Percentiles rank a stretch among this genome's conserved stretches.
phyloP scores from a whole-genome alignment of 1,140 invertebrate genomes.

The Formica selysi region DNA sequence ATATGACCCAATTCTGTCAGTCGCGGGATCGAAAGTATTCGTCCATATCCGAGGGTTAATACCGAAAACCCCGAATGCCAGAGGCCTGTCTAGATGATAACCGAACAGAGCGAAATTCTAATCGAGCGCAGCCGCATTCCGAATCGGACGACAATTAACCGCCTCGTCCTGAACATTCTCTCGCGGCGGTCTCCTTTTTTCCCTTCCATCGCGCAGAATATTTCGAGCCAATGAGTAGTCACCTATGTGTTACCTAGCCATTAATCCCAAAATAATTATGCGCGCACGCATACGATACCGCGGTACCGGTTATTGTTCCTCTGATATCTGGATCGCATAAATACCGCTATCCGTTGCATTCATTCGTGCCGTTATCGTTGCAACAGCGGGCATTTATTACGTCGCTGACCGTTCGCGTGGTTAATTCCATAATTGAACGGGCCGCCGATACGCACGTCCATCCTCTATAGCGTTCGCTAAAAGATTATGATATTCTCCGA shows the following conservation, averaged over 20 bases:
- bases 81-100: slow-evolving; percentile 30
- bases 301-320: slow-evolving; percentile 71
- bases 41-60: slow-evolving; percentile 45
- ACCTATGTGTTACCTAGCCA: slow-evolving; percentile 43
- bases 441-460: slow-evolving; percentile 42
- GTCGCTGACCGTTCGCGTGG: slow-evolving; percentile 67
- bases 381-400: slow-evolving; percentile 73
- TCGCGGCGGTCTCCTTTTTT: neutral
- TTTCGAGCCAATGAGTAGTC: slow-evolving; percentile 49
- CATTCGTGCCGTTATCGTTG: slow-evolving; percentile 75
- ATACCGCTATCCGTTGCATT: slow-evolving; percentile 77
- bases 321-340: slow-evolving; percentile 78
- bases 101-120: slow-evolving; percentile 50
- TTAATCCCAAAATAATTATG: slow-evolving; percentile 76
- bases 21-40: slow-evolving; percentile 46
- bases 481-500: slow-evolving; percentile 39
- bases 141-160: slow-evolving; percentile 66
- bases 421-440: slow-evolving; percentile 77
- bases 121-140: slow-evolving; percentile 61
- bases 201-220: slow-evolving; percentile 49
- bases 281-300: slow-evolving; percentile 65
- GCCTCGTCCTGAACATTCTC: slow-evolving; percentile 35
- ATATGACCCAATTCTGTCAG: slow-evolving; percentile 62
- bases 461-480: neutral
- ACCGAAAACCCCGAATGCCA: slow-evolving; percentile 48